These are phyloP conservation scores for Matsumurasca onukii DNA, from an alignment of 1,140 invertebrate genomes.

Conservation along the genomic window DNA sequence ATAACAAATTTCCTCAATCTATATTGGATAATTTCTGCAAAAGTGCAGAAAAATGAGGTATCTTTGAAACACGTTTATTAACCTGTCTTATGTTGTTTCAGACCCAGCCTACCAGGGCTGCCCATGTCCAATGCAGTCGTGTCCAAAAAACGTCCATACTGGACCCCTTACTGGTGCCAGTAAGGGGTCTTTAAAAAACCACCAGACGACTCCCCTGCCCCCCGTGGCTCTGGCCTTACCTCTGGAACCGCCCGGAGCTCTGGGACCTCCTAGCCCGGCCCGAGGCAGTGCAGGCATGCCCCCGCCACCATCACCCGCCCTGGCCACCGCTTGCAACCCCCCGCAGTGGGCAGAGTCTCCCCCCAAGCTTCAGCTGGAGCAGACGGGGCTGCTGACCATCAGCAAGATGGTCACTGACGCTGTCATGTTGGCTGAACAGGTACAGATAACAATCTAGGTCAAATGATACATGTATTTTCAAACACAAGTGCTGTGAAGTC, in stretches of 20 bases:
- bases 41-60: no score
- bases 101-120: constrained; percentile 66
- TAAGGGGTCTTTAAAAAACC: constrained; percentile 58
- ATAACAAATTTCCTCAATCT: no score
- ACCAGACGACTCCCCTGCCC: constrained; percentile 47
- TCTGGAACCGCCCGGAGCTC: constrained; percentile 59
- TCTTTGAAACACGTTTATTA: no score
- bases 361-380: not conserved
- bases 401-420: constrained; percentile 46
- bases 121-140: constrained; percentile 84
- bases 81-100: constrained; percentile 47
- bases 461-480: no score
- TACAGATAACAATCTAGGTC: no score
- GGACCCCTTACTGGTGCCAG: constrained; percentile 90
- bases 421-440: constrained; percentile 49
- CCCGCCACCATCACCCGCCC: constrained; percentile 42
- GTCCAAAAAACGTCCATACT: constrained; percentile 97
- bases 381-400: constrained; percentile 40
- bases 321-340: constrained; percentile 41
- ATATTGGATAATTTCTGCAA: no score
- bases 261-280: constrained; percentile 45
- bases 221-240: constrained; percentile 64
- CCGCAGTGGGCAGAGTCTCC: constrained; percentile 33
- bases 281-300: constrained; percentile 40
- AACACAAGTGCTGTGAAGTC: no score